These are phyloP conservation scores for Phyllostomus hastatus DNA, from an alignment of 2,113 vertebrate genomes.

Conservation along the genomic window DNA sequence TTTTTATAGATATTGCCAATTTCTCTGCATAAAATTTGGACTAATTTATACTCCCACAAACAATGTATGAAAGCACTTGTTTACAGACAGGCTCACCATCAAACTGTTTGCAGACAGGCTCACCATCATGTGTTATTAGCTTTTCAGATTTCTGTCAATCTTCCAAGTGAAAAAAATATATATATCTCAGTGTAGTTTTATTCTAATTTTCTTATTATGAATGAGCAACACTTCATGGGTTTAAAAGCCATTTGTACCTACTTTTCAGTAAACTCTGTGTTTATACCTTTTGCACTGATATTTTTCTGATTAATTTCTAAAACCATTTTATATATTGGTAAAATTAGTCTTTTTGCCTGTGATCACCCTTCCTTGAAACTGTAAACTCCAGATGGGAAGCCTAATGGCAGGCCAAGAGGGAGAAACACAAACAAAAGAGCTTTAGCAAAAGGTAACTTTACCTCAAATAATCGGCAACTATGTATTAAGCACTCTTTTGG, in stretches of 20 bases:
- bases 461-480: not conserved
- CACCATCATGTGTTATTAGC: not conserved
- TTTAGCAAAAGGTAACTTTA: not conserved
- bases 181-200: not conserved
- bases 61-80: not conserved
- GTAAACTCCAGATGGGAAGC: not conserved
- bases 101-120: not conserved
- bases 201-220: slow-evolving; percentile 3
- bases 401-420: not conserved
- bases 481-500: not conserved
- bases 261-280: not conserved
- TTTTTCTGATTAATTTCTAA: slow-evolving; percentile 32
- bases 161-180: not conserved
- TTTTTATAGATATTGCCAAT: not conserved
- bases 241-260: not conserved
- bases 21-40: not conserved
- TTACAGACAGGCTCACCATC: not conserved
- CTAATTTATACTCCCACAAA: not conserved
- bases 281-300: not conserved
- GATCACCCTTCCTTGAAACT: slow-evolving; percentile 14
- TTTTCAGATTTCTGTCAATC: not conserved
- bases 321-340: slow-evolving; percentile 1
- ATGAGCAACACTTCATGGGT: not conserved
- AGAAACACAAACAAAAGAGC: not conserved
- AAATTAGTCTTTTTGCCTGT: not conserved